These are phyloP conservation scores for Psammodynastes pulverulentus DNA, from an alignment of 2,113 vertebrate genomes.

Conservation along the genomic window DNA sequence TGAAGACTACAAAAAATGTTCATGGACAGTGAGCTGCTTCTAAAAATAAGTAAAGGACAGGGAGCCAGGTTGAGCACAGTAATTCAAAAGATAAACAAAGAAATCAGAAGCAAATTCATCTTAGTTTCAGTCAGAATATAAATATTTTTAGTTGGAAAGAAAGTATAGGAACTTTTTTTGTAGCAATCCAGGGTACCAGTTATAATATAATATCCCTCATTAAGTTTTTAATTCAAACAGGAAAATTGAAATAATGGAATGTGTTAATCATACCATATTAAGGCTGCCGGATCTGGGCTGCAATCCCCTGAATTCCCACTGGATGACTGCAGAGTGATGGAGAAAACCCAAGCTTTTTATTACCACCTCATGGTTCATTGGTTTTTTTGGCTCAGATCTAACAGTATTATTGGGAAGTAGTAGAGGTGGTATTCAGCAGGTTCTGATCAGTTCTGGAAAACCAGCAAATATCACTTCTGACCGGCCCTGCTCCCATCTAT, in stretches of 20 bases:
- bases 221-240: neutral
- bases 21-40: neutral
- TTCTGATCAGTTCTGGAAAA: no score
- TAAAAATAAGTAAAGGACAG: neutral
- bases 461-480: no score
- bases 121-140: neutral
- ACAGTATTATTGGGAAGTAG: neutral
- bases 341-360: neutral
- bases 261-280: neutral
- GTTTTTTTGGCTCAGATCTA: neutral
- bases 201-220: neutral
- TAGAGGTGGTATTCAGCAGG: no score
- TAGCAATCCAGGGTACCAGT: neutral
- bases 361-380: neutral
- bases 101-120: neutral
- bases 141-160: neutral
- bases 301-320: neutral
- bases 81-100: slow-evolving; percentile 1
- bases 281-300: neutral
- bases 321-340: neutral
- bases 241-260: neutral
- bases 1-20: neutral
- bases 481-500: no score
- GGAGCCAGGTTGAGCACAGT: neutral
- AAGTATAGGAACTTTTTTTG: neutral